Evolutionary conservation across 2,113 vertebrate species (phyloP).

Genomic region (Labeo rohita): DNA sequence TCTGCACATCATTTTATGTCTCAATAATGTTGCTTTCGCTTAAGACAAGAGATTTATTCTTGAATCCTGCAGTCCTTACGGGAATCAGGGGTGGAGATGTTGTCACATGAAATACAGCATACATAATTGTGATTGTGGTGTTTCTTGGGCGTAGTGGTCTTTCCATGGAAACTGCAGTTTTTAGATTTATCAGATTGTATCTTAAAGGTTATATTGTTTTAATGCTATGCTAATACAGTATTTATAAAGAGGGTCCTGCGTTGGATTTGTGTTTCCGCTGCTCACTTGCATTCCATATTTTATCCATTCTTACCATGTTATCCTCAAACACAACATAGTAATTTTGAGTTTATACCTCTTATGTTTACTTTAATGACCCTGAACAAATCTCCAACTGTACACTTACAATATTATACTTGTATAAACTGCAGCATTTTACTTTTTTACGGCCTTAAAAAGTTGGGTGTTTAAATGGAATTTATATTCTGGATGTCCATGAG

Average conservation of each 20-base stretch:
- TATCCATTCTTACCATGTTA: background rate
- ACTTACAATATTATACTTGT: background rate
- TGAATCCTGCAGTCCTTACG: background rate
- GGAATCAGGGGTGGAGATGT: background rate
- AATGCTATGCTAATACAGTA: background rate
- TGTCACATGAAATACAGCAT: slow-evolving; percentile 19
- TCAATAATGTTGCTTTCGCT: background rate
- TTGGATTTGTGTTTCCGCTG: background rate
- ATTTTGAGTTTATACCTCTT: background rate
- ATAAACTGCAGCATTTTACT: background rate
- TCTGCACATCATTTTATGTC: slow-evolving; percentile 7
- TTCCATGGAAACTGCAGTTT: background rate
- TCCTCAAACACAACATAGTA: background rate
- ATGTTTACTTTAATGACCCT: background rate
- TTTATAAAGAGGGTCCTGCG: background rate
- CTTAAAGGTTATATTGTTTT: background rate
- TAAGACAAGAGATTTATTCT: background rate
- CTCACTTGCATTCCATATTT: background rate
- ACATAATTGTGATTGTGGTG: background rate
- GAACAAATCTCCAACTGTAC: background rate
- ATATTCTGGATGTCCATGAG: background rate
- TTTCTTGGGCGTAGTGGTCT: background rate
- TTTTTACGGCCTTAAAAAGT: background rate
- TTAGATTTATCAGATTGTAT: background rate
- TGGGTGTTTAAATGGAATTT: background rate